phyloP scores from a whole-genome alignment of 2,888 invertebrate species.

The Tetranychus piercei region DNA sequence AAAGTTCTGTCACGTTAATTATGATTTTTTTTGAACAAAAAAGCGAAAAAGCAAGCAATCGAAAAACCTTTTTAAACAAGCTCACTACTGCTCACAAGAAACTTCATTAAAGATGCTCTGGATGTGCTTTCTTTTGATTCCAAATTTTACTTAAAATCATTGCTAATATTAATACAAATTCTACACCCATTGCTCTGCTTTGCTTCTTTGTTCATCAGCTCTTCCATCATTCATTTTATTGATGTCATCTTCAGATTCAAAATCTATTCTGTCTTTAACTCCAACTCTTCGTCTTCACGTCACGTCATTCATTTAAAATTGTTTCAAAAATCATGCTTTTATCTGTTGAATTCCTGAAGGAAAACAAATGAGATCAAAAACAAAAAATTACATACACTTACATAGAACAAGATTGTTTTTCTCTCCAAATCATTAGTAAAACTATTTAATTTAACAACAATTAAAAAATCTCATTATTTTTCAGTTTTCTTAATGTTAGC shows the following conservation, averaged over 20 bases:
- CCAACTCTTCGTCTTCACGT: background rate
- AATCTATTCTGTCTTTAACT: background rate
- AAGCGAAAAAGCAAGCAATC: too few relatives aligned
- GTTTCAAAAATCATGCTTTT: background rate
- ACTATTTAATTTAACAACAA: background rate
- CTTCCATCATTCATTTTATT: background rate
- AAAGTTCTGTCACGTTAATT: too few relatives aligned
- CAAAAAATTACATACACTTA: background rate
- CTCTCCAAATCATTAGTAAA: too few relatives aligned
- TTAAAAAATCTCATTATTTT: background rate
- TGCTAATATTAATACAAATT: background rate
- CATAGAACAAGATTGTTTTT: background rate
- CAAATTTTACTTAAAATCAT: background rate
- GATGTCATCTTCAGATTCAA: background rate
- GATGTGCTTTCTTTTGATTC: background rate
- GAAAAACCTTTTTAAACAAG: too few relatives aligned
- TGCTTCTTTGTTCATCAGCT: background rate
- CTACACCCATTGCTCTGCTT: background rate
- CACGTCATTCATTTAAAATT: conserved; percentile 1
- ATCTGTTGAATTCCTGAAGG: conserved; percentile 6
- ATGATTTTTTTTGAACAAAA: too few relatives aligned
- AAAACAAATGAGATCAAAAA: background rate
- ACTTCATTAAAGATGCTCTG: too few relatives aligned
- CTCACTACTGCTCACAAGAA: too few relatives aligned
- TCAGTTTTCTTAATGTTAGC: background rate